A percentile compares a stretch with the other conserved stretches of the same genome.
Conservation (phyloP, 2,888 invertebrate genomes). For the Macaria liturata region DNA sequence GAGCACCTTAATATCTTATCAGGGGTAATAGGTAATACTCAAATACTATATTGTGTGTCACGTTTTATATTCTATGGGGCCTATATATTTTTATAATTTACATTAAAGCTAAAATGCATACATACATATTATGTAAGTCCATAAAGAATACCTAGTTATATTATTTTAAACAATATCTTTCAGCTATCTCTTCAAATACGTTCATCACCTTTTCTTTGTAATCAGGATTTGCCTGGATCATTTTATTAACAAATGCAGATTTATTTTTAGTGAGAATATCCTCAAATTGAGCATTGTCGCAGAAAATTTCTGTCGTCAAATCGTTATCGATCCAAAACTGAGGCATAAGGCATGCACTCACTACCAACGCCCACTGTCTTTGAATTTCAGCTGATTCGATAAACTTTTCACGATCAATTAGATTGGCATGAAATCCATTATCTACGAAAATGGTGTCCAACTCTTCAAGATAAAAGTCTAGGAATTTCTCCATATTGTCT, state of each 20-base stretch:
- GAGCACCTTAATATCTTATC: no score
- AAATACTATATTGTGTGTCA: no score
- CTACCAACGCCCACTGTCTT: slow-evolving; percentile 80
- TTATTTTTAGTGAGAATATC: slow-evolving; percentile 81
- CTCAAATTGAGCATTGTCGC: slow-evolving; percentile 75
- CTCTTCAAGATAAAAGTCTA: slow-evolving; percentile 82
- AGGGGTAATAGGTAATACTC: no score
- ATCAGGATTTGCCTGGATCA: slow-evolving; percentile 74
- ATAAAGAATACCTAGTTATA: not conserved
- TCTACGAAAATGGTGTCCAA: slow-evolving; percentile 65
- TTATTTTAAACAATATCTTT: slow-evolving; percentile 59
- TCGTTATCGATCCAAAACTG: slow-evolving; percentile 80
- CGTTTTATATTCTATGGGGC: no score
- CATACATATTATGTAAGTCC: no score
- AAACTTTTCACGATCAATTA: slow-evolving; percentile 71
- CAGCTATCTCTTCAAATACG: slow-evolving; percentile 81
- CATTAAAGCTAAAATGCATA: no score
- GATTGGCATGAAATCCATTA: slow-evolving; percentile 60
- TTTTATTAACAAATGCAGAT: slow-evolving; percentile 77
- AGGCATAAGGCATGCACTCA: slow-evolving; percentile 79
- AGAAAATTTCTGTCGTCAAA: slow-evolving; percentile 68
- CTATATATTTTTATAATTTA: no score
- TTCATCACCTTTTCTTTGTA: slow-evolving; percentile 79
- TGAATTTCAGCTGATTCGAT: slow-evolving; percentile 71
- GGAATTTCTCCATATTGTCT: slow-evolving; percentile 69